Conservation (phyloP, 2,888 invertebrate genomes). For the Epirrita christyi region DNA sequence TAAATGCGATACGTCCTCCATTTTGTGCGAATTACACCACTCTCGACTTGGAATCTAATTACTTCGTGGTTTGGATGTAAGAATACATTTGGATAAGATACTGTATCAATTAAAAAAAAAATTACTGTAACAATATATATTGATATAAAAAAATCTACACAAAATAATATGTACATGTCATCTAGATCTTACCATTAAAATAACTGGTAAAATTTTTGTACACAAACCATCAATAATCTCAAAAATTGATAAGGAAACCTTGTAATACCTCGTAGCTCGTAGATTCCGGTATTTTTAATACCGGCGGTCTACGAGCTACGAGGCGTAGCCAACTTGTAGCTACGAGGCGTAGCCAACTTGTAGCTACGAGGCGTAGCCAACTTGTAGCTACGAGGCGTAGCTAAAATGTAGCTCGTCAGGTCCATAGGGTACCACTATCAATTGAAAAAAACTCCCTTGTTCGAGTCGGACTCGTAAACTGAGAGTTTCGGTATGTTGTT, state of each 20-base stretch:
- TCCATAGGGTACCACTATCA: no score
- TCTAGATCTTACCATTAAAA: no score
- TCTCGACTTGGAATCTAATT: conserved; percentile 75
- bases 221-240: no score
- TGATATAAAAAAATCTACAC: neutral
- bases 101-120: neutral
- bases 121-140: neutral
- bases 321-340: conserved; percentile 1
- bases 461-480: no score
- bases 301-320: neutral
- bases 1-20: conserved; percentile 69
- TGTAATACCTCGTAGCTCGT: no score
- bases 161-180: neutral
- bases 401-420: no score
- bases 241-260: no score
- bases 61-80: conserved; percentile 49
- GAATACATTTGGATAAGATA: conserved; percentile 49
- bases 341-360: neutral
- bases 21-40: conserved; percentile 81
- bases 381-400: neutral
- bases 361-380: neutral
- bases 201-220: no score
- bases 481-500: no score
- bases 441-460: no score
- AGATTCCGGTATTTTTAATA: no score